Evolutionary conservation across 2,113 vertebrate species (phyloP).

Genomic region (Hemiscyllium ocellatum): DNA sequence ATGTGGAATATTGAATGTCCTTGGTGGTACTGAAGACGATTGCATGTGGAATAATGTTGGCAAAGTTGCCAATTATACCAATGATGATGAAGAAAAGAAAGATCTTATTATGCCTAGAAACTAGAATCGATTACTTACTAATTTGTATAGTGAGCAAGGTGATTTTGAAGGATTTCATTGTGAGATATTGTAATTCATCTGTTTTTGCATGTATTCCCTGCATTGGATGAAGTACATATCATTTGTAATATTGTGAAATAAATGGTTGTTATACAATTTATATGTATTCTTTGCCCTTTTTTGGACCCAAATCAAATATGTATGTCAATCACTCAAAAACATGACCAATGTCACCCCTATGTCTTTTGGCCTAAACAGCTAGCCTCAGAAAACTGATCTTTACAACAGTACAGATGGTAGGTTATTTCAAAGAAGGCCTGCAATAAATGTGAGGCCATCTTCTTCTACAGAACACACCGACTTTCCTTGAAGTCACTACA

Average conservation of each 20-base stretch:
- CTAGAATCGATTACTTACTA: background rate
- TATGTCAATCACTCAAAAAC: background rate
- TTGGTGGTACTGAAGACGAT: background rate
- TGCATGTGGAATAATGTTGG: background rate
- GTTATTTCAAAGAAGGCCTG: conserved; percentile 12
- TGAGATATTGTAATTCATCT: background rate
- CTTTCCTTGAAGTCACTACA: background rate
- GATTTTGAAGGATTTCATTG: background rate
- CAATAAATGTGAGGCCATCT: background rate
- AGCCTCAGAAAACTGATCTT: background rate
- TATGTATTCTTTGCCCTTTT: background rate
- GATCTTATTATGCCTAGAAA: background rate
- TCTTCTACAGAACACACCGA: background rate
- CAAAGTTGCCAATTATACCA: background rate
- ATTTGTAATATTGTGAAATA: background rate
- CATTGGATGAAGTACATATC: background rate
- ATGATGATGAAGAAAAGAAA: background rate
- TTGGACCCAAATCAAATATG: background rate
- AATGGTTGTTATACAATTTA: background rate
- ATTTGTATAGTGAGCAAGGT: background rate
- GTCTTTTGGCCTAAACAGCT: background rate
- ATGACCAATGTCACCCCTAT: background rate
- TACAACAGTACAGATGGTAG: background rate
- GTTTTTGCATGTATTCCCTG: background rate
- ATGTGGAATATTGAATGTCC: background rate